Conservation (phyloP, 1,140 invertebrate species). For the Notospermus geniculatus region DNA sequence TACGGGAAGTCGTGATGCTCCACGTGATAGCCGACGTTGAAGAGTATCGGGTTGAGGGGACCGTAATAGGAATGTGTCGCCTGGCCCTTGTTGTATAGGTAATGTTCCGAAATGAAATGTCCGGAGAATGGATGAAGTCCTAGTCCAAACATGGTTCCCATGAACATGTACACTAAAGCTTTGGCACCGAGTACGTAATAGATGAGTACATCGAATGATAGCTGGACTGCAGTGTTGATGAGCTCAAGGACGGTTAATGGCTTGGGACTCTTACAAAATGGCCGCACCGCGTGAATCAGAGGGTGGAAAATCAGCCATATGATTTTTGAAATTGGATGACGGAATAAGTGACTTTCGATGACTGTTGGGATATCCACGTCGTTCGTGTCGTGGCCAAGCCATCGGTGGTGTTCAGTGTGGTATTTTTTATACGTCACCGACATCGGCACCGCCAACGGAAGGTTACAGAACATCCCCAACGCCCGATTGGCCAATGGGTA, state of each 20-base stretch:
- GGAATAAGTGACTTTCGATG: conserved; percentile 45
- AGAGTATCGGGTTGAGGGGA: conserved; percentile 91
- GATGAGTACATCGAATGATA: conserved; percentile 78
- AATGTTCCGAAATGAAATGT: conserved; percentile 98
- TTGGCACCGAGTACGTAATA: conserved; percentile 76
- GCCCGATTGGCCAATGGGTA: conserved; percentile 43
- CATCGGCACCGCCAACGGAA: conserved; percentile 52
- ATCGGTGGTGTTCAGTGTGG: conserved; percentile 52
- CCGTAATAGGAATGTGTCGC: conserved; percentile 99
- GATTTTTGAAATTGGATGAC: conserved; percentile 47
- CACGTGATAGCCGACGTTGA: conserved; percentile 83
- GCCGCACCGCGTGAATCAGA: conserved; percentile 43
- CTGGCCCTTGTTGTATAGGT: conserved; percentile 93
- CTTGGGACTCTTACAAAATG: conserved; percentile 68
- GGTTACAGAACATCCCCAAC: conserved; percentile 51
- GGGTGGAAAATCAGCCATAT: conserved; percentile 51
- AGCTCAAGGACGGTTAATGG: conserved; percentile 73
- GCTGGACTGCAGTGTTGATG: conserved; percentile 81
- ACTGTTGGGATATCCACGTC: conserved; percentile 53
- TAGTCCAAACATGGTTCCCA: conserved; percentile 88
- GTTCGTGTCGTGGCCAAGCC: conserved; percentile 44
- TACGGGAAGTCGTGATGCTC: conserved; percentile 57
- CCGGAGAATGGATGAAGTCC: conserved; percentile 96
- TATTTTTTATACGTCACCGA: conserved; percentile 56
- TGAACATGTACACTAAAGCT: conserved; percentile 77